These are phyloP conservation scores for Myotis lucifugus DNA, from an alignment of 2,113 vertebrate genomes.

Conservation along the genomic window DNA sequence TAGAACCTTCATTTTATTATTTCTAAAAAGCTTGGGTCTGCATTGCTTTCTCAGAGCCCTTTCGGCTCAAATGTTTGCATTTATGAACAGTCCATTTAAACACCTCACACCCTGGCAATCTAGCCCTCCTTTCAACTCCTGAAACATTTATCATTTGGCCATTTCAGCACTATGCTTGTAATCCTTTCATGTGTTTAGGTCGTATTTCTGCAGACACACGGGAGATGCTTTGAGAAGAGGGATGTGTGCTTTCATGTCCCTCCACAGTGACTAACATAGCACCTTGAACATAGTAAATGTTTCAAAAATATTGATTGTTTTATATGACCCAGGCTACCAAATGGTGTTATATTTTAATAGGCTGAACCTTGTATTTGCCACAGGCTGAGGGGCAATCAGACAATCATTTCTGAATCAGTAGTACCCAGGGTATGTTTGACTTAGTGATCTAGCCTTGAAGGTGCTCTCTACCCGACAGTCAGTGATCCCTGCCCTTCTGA, in stretches of 20 bases:
- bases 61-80: neutral
- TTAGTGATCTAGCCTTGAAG: conserved; percentile 38
- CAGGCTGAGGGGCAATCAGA: neutral
- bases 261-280: neutral
- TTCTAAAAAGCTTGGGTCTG: conserved; percentile 7
- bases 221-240: neutral
- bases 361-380: neutral
- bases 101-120: neutral
- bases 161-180: neutral
- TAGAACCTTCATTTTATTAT: neutral
- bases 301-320: neutral
- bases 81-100: neutral
- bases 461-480: neutral
- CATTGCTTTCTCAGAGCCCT: neutral
- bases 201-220: neutral
- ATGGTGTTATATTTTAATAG: neutral
- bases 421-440: neutral
- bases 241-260: neutral
- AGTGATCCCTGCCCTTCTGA: conserved; percentile 26
- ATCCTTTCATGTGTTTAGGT: neutral
- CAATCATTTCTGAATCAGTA: neutral
- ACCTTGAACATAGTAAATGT: neutral
- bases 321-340: neutral
- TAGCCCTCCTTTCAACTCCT: neutral
- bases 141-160: neutral